Evolutionary conservation across 2,888 invertebrate genomes (phyloP).

Genomic region (Nymphalis urticae): DNA sequence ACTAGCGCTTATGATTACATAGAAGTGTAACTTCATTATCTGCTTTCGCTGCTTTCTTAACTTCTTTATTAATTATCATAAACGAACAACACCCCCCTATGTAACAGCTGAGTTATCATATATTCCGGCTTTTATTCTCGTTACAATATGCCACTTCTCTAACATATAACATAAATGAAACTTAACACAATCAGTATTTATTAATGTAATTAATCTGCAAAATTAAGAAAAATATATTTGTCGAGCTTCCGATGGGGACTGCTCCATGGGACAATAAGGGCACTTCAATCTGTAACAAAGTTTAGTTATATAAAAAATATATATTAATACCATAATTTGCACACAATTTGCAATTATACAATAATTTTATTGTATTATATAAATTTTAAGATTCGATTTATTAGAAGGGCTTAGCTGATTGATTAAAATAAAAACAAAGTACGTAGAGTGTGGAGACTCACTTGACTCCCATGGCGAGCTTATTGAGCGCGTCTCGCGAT

Average conservation of each 20-base stretch:
- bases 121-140: background rate
- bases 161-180: background rate
- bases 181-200: background rate
- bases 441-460: conserved; percentile 55
- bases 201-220: background rate
- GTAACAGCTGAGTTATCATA: background rate
- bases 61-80: background rate
- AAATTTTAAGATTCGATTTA: too few species aligned
- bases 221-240: conserved; percentile 92
- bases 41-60: background rate
- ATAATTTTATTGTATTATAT: too few species aligned
- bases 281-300: conserved; percentile 93
- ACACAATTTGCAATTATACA: background rate
- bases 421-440: too few species aligned
- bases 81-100: background rate
- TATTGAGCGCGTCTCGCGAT: conserved; percentile 97
- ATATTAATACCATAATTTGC: background rate
- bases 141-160: conserved; percentile 1
- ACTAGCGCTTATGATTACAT: background rate
- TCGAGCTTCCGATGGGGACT: conserved; percentile 94
- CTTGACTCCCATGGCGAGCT: conserved; percentile 95
- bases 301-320: background rate
- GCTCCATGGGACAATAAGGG: conserved; percentile 99
- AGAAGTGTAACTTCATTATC: background rate
- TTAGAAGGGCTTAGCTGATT: too few species aligned